phyloP scores from a whole-genome alignment of 2,797 vertebrate species.

The Molossus molossus region DNA sequence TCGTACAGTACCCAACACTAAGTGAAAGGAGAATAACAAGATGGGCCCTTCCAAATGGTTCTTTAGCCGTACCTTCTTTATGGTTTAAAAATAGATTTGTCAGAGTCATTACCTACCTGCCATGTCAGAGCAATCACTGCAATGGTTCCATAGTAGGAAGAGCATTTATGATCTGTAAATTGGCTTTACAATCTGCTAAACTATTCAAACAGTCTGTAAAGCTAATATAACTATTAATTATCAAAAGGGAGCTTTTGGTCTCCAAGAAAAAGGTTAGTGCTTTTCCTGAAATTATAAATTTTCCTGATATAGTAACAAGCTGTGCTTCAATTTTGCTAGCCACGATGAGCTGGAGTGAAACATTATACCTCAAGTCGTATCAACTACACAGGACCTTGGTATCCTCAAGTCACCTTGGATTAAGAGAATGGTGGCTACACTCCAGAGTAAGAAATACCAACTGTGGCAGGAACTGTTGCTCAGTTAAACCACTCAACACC shows the following conservation, averaged over 20 bases:
- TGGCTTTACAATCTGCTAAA: not conserved
- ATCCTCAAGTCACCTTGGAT: not conserved
- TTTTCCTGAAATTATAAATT: not conserved
- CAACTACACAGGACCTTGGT: not conserved
- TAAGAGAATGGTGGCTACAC: accelerated
- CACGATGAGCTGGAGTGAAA: not conserved
- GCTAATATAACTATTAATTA: not conserved
- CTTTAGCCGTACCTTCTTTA: not conserved
- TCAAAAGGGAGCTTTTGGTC: not conserved
- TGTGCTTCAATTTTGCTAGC: not conserved
- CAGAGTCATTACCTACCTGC: not conserved
- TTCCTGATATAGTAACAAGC: not conserved
- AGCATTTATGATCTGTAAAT: not conserved
- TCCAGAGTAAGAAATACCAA: not conserved
- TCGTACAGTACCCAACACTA: not conserved
- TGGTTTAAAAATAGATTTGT: not conserved
- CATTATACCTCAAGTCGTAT: not conserved
- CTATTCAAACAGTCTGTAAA: not conserved
- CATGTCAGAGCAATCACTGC: not conserved
- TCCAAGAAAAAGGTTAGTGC: not conserved
- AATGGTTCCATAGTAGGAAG: not conserved
- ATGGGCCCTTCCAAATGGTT: not conserved
- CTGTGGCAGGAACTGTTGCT: not conserved
- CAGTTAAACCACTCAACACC: not conserved
- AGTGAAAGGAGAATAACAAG: not conserved